Evolutionary conservation across 2,888 invertebrate genomes (phyloP).

Genomic region (Mongoloraphidia duomilia): DNA sequence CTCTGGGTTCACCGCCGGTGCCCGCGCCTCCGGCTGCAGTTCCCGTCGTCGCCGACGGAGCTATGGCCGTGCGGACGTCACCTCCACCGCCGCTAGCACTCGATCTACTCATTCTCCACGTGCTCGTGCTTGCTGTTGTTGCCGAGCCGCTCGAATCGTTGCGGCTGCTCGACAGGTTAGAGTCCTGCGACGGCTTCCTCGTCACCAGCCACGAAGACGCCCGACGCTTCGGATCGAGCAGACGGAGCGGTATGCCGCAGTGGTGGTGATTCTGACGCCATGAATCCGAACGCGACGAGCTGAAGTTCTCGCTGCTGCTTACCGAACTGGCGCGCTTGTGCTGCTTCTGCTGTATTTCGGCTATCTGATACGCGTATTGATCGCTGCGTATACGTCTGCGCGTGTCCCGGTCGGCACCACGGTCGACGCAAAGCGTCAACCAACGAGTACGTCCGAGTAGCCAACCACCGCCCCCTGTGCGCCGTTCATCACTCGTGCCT

Average conservation of each 20-base stretch:
- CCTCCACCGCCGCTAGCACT: constrained; percentile 56
- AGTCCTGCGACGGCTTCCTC: constrained; percentile 85
- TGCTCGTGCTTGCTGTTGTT: constrained; percentile 79
- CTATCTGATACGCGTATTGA: constrained; percentile 60
- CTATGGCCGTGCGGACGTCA: constrained; percentile 27
- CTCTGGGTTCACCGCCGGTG: constrained; percentile 20
- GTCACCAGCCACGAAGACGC: constrained; percentile 82
- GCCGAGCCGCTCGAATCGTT: constrained; percentile 85
- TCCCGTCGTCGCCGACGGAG: constrained; percentile 12
- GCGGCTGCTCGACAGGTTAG: constrained; percentile 76
- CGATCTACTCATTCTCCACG: constrained; percentile 77
- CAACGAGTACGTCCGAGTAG: constrained; percentile 25
- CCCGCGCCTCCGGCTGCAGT: constrained; percentile 9
- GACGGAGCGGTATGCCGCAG: constrained; percentile 60
- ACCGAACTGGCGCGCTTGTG: constrained; percentile 69
- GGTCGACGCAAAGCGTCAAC: constrained; percentile 30
- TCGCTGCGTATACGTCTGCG: constrained; percentile 38
- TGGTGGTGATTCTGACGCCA: constrained; percentile 62
- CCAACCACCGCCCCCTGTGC: constrained; percentile 12
- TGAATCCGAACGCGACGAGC: constrained; percentile 75
- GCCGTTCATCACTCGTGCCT: constrained; percentile 13
- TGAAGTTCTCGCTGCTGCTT: constrained; percentile 80
- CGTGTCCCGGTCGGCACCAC: constrained; percentile 30
- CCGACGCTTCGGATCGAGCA: constrained; percentile 61
- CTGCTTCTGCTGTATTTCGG: constrained; percentile 60